phyloP scores from a whole-genome alignment of 1,140 invertebrate genomes.

The Lysiphlebus fabarum region DNA sequence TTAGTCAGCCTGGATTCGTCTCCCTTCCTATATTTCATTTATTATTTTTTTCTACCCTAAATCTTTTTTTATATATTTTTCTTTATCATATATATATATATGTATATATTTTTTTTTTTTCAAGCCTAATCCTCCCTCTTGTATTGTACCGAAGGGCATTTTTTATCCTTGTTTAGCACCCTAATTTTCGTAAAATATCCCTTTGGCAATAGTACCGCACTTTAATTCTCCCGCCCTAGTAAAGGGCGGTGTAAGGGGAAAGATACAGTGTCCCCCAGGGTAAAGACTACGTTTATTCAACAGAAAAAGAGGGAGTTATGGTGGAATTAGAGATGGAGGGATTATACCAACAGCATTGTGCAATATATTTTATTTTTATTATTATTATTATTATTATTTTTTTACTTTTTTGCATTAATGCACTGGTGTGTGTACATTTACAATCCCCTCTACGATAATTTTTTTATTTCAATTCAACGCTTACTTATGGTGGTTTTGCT shows the following conservation, averaged over 20 bases:
- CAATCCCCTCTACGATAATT: slow-evolving; percentile 14
- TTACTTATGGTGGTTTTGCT: slow-evolving; percentile 51
- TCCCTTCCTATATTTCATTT: slow-evolving; percentile 16
- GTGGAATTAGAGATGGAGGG: no score
- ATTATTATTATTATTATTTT: neutral
- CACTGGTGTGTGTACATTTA: slow-evolving; percentile 9
- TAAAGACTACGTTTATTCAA: slow-evolving; percentile 4
- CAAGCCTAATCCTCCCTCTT: neutral
- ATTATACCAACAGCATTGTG: no score
- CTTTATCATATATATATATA: no score
- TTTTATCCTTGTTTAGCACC: slow-evolving; percentile 9
- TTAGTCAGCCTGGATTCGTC: slow-evolving; percentile 33
- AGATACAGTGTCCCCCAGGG: slow-evolving; percentile 1
- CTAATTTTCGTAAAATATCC: slow-evolving; percentile 6
- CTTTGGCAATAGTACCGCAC: slow-evolving; percentile 5
- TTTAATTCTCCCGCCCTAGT: slow-evolving; percentile 9
- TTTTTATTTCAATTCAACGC: slow-evolving; percentile 14
- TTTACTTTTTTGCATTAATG: neutral
- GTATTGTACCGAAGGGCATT: neutral
- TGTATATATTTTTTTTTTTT: no score
- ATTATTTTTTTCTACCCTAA: slow-evolving; percentile 14
- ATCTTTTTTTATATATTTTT: no score
- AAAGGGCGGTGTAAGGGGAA: neutral
- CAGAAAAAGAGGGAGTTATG: no score
- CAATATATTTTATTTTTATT: neutral